A percentile compares a stretch with the other conserved stretches of the same genome.
Conservation (phyloP, 2,888 invertebrate genomes). For the Eilema sororculum region DNA sequence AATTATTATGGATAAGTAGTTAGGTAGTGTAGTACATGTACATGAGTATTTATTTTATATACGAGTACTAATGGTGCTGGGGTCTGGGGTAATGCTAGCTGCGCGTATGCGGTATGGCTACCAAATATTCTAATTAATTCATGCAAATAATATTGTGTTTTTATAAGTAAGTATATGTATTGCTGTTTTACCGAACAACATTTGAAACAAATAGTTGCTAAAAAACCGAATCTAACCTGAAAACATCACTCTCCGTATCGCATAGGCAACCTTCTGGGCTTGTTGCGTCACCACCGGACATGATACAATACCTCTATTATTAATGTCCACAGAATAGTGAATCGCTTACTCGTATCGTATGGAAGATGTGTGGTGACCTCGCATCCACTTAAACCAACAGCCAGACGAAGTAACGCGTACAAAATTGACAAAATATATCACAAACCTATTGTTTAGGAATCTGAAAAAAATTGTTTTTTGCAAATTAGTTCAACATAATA, state of each 20-base stretch:
- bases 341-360: conserved; percentile 55
- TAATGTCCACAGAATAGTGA: conserved; percentile 56
- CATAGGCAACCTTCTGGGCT: conserved; percentile 50
- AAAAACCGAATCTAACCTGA: conserved; percentile 29
- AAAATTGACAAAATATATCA: background rate
- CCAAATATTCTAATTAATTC: no score
- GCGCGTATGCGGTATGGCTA: no score
- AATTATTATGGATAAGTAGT: background rate
- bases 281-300: conserved; percentile 59
- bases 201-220: conserved; percentile 15
- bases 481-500: conserved; percentile 17
- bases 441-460: background rate
- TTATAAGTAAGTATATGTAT: no score
- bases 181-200: background rate
- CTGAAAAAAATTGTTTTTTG: background rate
- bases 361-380: conserved; percentile 62
- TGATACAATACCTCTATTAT: conserved; percentile 62
- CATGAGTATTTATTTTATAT: no score
- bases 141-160: no score
- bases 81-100: no score
- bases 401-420: conserved; percentile 21
- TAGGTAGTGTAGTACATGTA: background rate
- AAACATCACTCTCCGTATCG: conserved; percentile 33
- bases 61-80: no score
- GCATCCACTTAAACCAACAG: conserved; percentile 61